Evolutionary conservation across 2,888 invertebrate species (phyloP), one percentile per base, ranked within the genome.

Genomic region (Cephus sareptanus): DNA sequence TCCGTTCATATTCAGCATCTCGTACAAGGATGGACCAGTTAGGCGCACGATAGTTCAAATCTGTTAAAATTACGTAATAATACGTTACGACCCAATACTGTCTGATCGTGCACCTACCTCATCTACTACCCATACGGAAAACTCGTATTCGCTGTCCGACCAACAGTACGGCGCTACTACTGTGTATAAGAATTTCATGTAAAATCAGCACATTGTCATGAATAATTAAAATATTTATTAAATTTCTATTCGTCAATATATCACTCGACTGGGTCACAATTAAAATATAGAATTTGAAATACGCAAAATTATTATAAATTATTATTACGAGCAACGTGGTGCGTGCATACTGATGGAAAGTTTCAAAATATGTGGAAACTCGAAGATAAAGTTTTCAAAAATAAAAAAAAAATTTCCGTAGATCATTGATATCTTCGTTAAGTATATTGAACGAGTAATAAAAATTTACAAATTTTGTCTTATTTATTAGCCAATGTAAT

Each of bases 261-360:
- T 40, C 15, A 40, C 6, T 40, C 15, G 15, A 40, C 6, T 15
- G 15, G 15, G 2, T 40, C 4, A 40, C 4, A 40, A 40, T 15
- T 4, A 37, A 37, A 37, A 15, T 37, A 15, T 37, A 37, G 4
- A 37, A 37, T 40, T 40, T 6, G 15, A 40, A 1, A 40, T 15
- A 6, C 40, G 40, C 6, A 4, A 40, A 40, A 23, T 40, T 37
- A 37, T 12, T 15, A 15, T 15, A 37, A 15, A 40, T 40, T 40
- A 40, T 40, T 15, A 15, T 40, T 23, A 40, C 23, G 1, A 6
- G 23, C 0, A 6, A 40, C 23, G 4, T 40, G 40, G 6, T 6
- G 6, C 15, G 0, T 1, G 0, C 6, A 2, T 1, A 40, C 6
- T 40, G 6, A 1, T 40, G 1, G 1, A 13, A 1, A 40, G 3